phyloP scores from a whole-genome alignment of 2,797 vertebrate species.

The Columba guinea region DNA sequence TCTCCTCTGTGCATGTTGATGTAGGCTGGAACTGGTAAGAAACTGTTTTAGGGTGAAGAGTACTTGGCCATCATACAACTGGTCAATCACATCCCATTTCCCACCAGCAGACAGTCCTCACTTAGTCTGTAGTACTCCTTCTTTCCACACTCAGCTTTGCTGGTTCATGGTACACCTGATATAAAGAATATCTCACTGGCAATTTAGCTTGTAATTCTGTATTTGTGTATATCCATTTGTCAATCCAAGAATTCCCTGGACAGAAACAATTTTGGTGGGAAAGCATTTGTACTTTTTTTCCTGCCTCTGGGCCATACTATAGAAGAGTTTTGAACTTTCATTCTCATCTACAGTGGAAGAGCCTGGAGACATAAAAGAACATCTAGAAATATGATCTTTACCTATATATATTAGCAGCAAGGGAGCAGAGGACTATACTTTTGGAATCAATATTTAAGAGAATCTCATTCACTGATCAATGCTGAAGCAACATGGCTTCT shows the following conservation, averaged over 20 bases:
- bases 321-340: not conserved
- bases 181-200: not conserved
- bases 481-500: not conserved
- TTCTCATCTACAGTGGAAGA: not conserved
- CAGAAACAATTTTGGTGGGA: not conserved
- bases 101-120: not conserved
- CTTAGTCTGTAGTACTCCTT: not conserved
- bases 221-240: not conserved
- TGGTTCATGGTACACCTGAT: not conserved
- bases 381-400: conserved; percentile 14
- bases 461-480: not conserved
- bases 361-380: not conserved
- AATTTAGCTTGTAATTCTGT: not conserved
- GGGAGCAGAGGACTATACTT: not conserved
- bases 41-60: not conserved
- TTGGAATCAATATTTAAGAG: not conserved
- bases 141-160: not conserved
- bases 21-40: not conserved
- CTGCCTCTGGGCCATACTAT: not conserved
- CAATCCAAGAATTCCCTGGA: not conserved
- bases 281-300: conserved; percentile 1
- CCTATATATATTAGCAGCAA: not conserved
- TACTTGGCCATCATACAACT: not conserved
- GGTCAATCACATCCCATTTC: not conserved
- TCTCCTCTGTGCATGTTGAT: not conserved